Percentiles rank a stretch among this genome's conserved stretches.
Evolutionary conservation across 1,140 invertebrate genomes (phyloP).

Genomic region (Drosophila yakuba): DNA sequence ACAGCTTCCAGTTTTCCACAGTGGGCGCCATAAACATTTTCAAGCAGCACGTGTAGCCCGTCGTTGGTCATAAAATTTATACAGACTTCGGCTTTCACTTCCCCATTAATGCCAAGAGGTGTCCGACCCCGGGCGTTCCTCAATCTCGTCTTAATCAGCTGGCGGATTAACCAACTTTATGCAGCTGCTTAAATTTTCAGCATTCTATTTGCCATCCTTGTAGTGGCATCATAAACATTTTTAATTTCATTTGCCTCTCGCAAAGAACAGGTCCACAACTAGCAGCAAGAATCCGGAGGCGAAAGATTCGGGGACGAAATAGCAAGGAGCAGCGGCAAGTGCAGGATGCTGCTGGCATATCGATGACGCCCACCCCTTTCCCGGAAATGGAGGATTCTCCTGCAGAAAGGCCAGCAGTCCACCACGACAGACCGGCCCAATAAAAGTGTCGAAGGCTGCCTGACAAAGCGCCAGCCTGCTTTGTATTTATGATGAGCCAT

Average conservation of each 20-base stretch:
- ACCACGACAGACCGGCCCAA: conserved; percentile 63
- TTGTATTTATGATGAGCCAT: conserved; percentile 79
- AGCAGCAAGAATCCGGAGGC: not conserved
- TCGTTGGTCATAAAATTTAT: conserved; percentile 71
- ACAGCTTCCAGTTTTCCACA: conserved; percentile 23
- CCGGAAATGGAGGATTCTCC: conserved; percentile 13
- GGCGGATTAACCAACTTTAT: conserved; percentile 75
- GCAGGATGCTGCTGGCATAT: conserved; percentile 70
- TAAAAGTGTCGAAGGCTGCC: conserved; percentile 73
- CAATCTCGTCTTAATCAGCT: conserved; percentile 68
- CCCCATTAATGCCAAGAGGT: conserved; percentile 58
- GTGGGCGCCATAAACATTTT: conserved; percentile 54
- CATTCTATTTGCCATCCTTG: conserved; percentile 43
- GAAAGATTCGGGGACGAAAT: not conserved
- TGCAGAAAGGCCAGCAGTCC: conserved; percentile 1
- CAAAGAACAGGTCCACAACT: conserved; percentile 37
- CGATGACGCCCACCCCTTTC: conserved; percentile 45
- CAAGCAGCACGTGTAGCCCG: conserved; percentile 47
- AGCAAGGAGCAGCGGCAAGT: conserved; percentile 24
- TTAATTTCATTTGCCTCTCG: conserved; percentile 77
- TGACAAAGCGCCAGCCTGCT: conserved; percentile 75
- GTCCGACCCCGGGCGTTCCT: conserved; percentile 18
- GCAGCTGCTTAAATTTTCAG: conserved; percentile 75
- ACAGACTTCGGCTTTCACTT: conserved; percentile 50
- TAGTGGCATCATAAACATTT: conserved; percentile 78